Conservation (phyloP, 2,797 vertebrate genomes). For the Psittacula echo region DNA sequence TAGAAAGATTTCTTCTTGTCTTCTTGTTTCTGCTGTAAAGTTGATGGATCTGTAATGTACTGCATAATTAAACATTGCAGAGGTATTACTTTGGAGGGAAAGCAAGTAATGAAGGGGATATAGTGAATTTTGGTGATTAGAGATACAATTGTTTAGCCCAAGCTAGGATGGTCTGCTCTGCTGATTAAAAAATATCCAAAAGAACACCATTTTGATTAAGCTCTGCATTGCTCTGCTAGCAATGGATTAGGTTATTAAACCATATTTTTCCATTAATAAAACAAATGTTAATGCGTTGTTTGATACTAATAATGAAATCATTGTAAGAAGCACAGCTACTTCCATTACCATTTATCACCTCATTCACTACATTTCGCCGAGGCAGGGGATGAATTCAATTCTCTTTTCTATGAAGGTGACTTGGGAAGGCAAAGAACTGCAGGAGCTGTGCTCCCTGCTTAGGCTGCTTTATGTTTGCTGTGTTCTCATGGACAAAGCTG, state of each 20-base stretch:
- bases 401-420: not conserved
- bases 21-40: not conserved
- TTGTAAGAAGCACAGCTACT: not conserved
- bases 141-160: not conserved
- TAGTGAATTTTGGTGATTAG: slow-evolving; percentile 19
- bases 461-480: not conserved
- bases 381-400: not conserved
- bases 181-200: not conserved
- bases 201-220: slow-evolving; percentile 26
- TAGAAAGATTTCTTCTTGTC: not conserved
- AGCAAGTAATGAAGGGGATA: not conserved
- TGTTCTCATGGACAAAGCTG: not conserved
- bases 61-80: slow-evolving; percentile 39
- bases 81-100: not conserved
- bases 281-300: slow-evolving; percentile 42
- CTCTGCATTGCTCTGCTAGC: not conserved
- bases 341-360: slow-evolving; percentile 20
- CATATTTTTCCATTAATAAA: slow-evolving; percentile 54
- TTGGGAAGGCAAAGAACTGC: not conserved
- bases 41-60: slow-evolving; percentile 3
- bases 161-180: not conserved
- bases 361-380: not conserved
- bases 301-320: slow-evolving; percentile 41
- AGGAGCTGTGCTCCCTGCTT: not conserved
- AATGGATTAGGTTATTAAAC: slow-evolving; percentile 8